Percentiles rank a stretch among this genome's conserved stretches.
These are phyloP conservation scores for Dreissena rostriformis DNA, from an alignment of 1,140 invertebrate species.

Conservation along the genomic window DNA sequence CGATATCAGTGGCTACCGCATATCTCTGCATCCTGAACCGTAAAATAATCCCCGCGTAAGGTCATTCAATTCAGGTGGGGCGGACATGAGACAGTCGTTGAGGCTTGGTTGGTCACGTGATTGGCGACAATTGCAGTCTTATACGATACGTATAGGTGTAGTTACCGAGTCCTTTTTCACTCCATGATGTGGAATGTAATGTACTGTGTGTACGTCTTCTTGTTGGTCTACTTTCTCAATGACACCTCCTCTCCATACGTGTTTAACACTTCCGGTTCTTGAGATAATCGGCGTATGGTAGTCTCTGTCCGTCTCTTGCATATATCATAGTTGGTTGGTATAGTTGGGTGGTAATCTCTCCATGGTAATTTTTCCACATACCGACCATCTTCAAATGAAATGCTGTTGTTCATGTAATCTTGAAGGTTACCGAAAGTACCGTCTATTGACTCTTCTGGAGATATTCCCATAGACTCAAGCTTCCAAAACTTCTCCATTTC, in stretches of 20 bases:
- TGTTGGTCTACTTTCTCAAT: no score
- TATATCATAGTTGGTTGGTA: no score
- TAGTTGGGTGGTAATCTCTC: no score
- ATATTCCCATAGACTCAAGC: conserved; percentile 11
- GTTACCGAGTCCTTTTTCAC: no score
- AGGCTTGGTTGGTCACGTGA: conserved; percentile 9
- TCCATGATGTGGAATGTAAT: no score
- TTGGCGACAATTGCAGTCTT: conserved; percentile 5
- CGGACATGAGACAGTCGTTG: neutral
- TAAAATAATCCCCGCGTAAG: neutral
- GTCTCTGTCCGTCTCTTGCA: neutral
- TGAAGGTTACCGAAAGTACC: no score
- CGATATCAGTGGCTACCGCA: no score
- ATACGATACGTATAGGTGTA: neutral
- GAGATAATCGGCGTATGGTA: neutral
- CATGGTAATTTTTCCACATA: no score
- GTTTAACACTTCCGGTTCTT: neutral
- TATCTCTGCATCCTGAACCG: neutral
- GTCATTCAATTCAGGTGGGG: neutral
- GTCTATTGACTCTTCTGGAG: neutral
- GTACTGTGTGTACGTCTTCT: no score
- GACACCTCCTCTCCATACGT: conserved; percentile 7
- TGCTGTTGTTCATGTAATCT: no score
- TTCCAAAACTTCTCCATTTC: neutral
- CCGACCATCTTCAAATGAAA: no score